phyloP scores from a whole-genome alignment of 2,113 vertebrate genomes.

The Onychostruthus taczanowskii region DNA sequence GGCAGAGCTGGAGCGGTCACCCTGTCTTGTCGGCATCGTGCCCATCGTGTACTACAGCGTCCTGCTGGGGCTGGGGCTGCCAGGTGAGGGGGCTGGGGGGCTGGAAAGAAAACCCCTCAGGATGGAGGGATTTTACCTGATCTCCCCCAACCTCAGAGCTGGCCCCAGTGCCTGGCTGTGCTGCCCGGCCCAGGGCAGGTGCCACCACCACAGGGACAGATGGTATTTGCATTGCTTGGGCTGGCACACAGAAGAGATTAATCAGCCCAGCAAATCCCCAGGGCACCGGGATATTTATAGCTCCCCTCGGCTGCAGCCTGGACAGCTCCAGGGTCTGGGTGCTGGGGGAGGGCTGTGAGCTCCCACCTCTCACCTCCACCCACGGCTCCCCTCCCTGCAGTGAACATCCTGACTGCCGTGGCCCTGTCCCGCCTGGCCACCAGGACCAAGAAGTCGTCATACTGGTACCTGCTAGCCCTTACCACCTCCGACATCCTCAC shows the following conservation, averaged over 20 bases:
- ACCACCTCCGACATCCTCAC: constrained; percentile 86
- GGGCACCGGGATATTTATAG: background rate
- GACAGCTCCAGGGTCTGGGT: background rate
- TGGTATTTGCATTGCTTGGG: background rate
- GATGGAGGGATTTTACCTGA: background rate
- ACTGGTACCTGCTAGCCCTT: constrained; percentile 88
- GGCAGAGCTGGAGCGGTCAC: constrained; percentile 66
- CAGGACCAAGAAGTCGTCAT: constrained; percentile 86
- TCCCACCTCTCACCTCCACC: background rate
- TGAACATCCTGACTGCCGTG: constrained; percentile 83
- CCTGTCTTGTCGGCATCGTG: constrained; percentile 81
- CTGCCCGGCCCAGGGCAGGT: background rate
- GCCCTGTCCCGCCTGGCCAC: constrained; percentile 82
- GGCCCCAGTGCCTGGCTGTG: accelerated
- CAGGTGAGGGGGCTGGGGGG: constrained; percentile 75
- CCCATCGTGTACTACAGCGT: constrained; percentile 88
- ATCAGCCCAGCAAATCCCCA: constrained; percentile 15
- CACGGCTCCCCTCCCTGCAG: constrained; percentile 59
- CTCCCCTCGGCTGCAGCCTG: background rate
- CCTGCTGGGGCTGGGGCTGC: constrained; percentile 88
- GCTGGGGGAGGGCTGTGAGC: background rate
- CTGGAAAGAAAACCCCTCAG: background rate
- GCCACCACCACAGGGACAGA: background rate
- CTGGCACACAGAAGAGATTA: constrained; percentile 2
- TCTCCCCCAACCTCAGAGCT: background rate